These are phyloP conservation scores for Microchrysa polita DNA, from an alignment of 2,888 invertebrate genomes.

Conservation along the genomic window DNA sequence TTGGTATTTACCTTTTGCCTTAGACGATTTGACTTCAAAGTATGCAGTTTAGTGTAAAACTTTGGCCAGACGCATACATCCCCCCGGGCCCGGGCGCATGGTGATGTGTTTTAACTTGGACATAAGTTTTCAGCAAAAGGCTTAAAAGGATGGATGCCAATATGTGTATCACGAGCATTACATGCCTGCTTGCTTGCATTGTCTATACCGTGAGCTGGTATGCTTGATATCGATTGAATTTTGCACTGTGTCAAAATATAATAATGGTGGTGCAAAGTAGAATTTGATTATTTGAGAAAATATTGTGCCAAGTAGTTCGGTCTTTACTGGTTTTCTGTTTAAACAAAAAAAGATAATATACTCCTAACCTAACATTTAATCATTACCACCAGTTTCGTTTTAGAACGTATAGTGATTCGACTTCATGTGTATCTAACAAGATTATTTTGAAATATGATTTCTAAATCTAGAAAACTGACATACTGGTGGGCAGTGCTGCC, in stretches of 20 bases:
- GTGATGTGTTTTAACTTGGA: not conserved
- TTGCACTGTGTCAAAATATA: not conserved
- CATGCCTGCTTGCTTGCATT: not conserved
- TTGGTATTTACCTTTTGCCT: constrained; percentile 26
- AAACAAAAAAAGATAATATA: too few relatives aligned
- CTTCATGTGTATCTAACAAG: too few relatives aligned
- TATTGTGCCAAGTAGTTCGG: constrained; percentile 32
- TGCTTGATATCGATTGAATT: constrained; percentile 18
- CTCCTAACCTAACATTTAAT: too few relatives aligned
- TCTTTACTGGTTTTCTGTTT: too few relatives aligned
- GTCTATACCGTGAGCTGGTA: not conserved
- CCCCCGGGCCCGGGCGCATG: not conserved
- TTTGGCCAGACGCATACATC: too few relatives aligned
- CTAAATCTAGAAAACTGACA: too few relatives aligned
- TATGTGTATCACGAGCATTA: not conserved
- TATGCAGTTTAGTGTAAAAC: constrained; percentile 4
- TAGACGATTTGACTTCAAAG: not conserved
- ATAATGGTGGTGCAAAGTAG: constrained; percentile 2
- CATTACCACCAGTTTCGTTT: too few relatives aligned
- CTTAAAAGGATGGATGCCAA: not conserved
- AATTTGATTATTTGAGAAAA: constrained; percentile 37
- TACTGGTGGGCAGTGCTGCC: too few relatives aligned
- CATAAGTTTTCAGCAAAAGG: constrained; percentile 18
- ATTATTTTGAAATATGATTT: too few relatives aligned
- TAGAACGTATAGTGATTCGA: too few relatives aligned